A percentile compares a stretch with the other conserved stretches of the same genome.
Conservation (phyloP, 2,888 invertebrate species). For the Schizaphis graminum region DNA sequence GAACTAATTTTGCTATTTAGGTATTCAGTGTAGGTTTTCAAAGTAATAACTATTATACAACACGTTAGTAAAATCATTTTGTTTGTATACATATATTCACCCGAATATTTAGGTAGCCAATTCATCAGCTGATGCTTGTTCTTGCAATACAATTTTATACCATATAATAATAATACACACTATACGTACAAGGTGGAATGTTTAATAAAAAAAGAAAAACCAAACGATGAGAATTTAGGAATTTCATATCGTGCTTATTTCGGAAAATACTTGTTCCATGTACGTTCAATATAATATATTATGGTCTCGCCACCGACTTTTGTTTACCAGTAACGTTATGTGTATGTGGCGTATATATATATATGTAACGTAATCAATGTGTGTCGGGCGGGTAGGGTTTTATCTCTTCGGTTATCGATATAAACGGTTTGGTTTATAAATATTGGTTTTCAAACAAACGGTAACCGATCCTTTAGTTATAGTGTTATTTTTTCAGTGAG, state of each 20-base stretch:
- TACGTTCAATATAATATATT: background rate
- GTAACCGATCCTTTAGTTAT: background rate
- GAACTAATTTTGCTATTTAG: background rate
- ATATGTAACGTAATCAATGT: background rate
- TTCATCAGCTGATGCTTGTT: background rate
- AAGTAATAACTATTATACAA: background rate
- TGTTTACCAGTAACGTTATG: background rate
- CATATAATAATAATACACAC: background rate
- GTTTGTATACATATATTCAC: background rate
- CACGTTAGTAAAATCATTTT: background rate
- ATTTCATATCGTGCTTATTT: conserved; percentile 17
- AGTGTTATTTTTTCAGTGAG: background rate
- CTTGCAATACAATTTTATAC: background rate
- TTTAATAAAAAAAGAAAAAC: conserved; percentile 20
- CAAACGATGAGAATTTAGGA: background rate
- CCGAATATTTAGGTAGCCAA: background rate
- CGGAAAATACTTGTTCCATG: conserved; percentile 20
- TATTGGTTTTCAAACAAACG: background rate
- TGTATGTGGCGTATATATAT: background rate
- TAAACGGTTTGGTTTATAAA: background rate
- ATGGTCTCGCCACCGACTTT: background rate
- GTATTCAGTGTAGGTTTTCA: background rate
- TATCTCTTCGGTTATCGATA: conserved; percentile 9
- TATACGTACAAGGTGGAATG: background rate
- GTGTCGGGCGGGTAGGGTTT: background rate